Base-by-base conservation (phyloP, 1,140 invertebrate genomes). In the Hycleus cichorii region DNA sequence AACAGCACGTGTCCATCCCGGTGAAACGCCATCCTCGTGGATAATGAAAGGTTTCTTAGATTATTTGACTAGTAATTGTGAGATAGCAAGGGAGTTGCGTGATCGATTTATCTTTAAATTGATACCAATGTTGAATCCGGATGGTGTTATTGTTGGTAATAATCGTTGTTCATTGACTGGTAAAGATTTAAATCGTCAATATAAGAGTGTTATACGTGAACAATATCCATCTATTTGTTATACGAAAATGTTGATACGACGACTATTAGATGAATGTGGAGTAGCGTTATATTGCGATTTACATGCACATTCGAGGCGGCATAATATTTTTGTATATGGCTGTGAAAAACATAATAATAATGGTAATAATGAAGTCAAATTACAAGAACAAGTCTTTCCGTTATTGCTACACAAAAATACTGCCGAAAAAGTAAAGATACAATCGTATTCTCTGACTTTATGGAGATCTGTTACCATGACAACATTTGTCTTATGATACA, bases 1-100 rank as follows among this genome's bases (percentile, higher is more conserved):
- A 57, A 91, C 91, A 25, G 89, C 89, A 0, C 80, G 94, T 59
- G 94, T 97, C 11, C 94, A 97, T 78, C 94, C 94, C n/a, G 93
- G 93, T 5, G 94, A 97, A 76, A 91, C 90, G 24, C 95, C 95
- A 43, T 85, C 93, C 0, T 95, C 91, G 3, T 97, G 91, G 91
- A 93, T 95, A 80, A 96, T 97, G 93, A 95, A 95, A 78, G 94
- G 93, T 46, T 84, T 91, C 51, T 87, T 96, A 75, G 91, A 96
- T 72, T 95, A 90, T 73, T 77, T 97, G 42, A 90, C 93, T 3
- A 87, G 91, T 40, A 88, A 91, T 62, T 83, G 85, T 0, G 81
- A 80, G 64, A 83, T 86, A 66, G 88, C 89, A 2, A 83, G 83
- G 67, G 85, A 90, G 69, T 76, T 98, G n/a, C 80, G 94, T 45